phyloP scores from a whole-genome alignment of 2,113 vertebrate species.

The Agelaius phoeniceus region DNA sequence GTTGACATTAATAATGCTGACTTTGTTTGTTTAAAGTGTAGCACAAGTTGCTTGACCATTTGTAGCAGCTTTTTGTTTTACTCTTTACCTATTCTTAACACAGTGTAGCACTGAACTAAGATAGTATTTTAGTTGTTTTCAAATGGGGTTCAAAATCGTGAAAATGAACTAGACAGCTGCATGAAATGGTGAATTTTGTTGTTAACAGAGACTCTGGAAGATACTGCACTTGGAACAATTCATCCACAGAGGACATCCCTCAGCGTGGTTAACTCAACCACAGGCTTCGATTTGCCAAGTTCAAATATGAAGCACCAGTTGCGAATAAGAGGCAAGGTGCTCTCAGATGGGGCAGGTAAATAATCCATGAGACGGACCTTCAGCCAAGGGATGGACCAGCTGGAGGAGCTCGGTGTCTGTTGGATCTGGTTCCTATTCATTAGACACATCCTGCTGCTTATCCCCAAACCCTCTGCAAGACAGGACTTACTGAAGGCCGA shows the following conservation, averaged over 20 bases:
- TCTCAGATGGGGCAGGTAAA: fast-evolving
- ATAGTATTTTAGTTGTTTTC: neutral
- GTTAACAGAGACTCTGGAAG: neutral
- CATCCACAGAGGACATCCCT: neutral
- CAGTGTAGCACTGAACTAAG: neutral
- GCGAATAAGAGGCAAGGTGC: neutral
- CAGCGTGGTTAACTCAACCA: neutral
- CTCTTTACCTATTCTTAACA: neutral
- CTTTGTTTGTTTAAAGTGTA: conserved; percentile 8
- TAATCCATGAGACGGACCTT: neutral
- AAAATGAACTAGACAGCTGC: neutral
- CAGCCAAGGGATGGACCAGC: neutral
- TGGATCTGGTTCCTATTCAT: neutral
- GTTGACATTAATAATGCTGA: neutral
- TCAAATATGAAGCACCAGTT: neutral
- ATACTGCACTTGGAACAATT: neutral
- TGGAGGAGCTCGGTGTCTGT: neutral
- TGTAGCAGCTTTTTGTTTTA: neutral
- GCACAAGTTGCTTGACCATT: neutral
- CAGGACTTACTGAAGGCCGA: conserved; percentile 45
- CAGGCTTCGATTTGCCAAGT: neutral
- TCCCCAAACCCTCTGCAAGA: neutral
- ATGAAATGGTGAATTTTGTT: neutral
- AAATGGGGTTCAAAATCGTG: neutral
- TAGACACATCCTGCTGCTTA: neutral